A percentile compares a stretch with the other conserved stretches of the same genome.
Conservation (phyloP, 2,888 invertebrate species). For the Sminthurinus aureus region DNA sequence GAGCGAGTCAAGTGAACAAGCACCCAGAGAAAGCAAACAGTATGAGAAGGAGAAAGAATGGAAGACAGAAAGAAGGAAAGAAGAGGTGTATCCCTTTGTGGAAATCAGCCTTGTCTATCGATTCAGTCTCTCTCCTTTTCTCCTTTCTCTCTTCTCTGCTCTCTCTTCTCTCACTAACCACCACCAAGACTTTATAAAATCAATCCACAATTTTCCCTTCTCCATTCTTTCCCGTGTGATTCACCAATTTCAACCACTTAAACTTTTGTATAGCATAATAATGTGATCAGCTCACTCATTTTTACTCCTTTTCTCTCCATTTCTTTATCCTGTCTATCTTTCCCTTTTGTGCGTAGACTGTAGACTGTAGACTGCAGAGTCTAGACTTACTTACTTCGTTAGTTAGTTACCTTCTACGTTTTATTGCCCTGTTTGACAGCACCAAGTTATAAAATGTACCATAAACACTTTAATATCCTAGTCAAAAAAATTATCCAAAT, state of each 20-base stretch:
- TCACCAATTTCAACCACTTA: slow-evolving; percentile 35
- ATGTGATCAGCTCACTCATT: slow-evolving; percentile 33
- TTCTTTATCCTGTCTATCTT: too few relatives aligned
- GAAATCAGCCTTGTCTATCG: slow-evolving; percentile 29
- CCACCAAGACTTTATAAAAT: slow-evolving; percentile 33
- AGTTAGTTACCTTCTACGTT: too few relatives aligned
- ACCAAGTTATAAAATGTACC: too few relatives aligned
- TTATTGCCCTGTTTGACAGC: too few relatives aligned
- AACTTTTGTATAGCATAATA: slow-evolving; percentile 30
- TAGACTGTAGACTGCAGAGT: too few relatives aligned
- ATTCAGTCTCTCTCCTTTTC: slow-evolving; percentile 15
- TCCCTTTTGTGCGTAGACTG: too few relatives aligned
- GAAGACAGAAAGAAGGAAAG: not conserved
- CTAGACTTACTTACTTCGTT: too few relatives aligned
- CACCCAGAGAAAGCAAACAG: not conserved
- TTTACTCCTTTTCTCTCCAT: slow-evolving; percentile 2
- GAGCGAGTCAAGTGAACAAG: not conserved
- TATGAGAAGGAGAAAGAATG: not conserved
- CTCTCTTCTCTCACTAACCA: slow-evolving; percentile 13
- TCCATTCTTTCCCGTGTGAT: slow-evolving; percentile 13
- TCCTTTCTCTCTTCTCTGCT: slow-evolving; percentile 8
- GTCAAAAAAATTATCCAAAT: too few relatives aligned
- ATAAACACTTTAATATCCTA: too few relatives aligned
- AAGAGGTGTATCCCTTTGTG: slow-evolving; percentile 20
- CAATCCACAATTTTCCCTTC: slow-evolving; percentile 23